Evolutionary conservation across 1,140 invertebrate species (phyloP).

Genomic region (Euura lappo): DNA sequence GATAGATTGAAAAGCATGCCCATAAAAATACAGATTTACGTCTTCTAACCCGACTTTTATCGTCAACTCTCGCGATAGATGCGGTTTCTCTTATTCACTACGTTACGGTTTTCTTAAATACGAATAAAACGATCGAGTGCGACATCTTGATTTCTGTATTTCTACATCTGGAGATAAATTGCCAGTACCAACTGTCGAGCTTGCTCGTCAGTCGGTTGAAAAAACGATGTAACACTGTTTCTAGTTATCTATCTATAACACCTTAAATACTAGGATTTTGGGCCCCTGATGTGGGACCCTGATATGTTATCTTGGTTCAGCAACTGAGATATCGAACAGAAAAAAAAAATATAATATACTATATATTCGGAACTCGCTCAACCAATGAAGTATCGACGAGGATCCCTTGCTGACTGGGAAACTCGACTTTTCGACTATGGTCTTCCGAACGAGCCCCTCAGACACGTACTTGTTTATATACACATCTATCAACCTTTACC

Average conservation of each 20-base stretch:
- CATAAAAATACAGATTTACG: slow-evolving; percentile 56
- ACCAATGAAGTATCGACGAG: slow-evolving; percentile 9
- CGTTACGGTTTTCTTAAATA: not conserved
- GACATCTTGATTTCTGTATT: not conserved
- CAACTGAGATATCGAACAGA: slow-evolving; percentile 44
- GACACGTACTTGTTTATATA: not conserved
- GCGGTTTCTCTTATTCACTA: not conserved
- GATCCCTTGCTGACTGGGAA: slow-evolving; percentile 50
- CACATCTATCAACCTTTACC: not conserved
- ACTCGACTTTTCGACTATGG: not conserved
- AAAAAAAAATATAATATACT: slow-evolving; percentile 40
- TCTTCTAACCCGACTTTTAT: not conserved
- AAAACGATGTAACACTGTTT: not conserved
- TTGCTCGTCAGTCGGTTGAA: not conserved
- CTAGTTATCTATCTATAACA: slow-evolving; percentile 29
- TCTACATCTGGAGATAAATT: not conserved
- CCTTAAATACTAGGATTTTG: slow-evolving; percentile 42
- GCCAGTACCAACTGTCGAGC: not conserved
- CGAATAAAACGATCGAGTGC: not conserved
- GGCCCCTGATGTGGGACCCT: slow-evolving; percentile 42
- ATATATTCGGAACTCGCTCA: slow-evolving; percentile 22
- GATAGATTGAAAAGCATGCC: slow-evolving; percentile 43
- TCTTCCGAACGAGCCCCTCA: not conserved
- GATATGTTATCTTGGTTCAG: slow-evolving; percentile 61
- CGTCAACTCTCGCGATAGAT: not conserved